Percentiles rank a stretch among this genome's conserved stretches.
phyloP scores from a whole-genome alignment of 2,888 invertebrate species.

The Eupithecia abbreviata region DNA sequence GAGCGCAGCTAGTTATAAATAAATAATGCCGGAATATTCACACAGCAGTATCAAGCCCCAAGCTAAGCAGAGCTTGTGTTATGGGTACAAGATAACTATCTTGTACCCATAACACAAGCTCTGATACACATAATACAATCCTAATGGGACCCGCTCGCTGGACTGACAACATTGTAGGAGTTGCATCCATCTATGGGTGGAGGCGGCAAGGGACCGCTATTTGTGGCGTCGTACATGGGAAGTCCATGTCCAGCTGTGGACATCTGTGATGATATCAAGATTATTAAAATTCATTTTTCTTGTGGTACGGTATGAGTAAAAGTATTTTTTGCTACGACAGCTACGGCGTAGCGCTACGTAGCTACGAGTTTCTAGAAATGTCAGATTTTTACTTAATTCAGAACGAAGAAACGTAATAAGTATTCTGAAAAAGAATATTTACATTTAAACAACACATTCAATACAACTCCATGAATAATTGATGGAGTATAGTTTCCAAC shows the following conservation, averaged over 20 bases:
- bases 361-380: neutral
- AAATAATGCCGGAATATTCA: too few relatives aligned
- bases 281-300: neutral
- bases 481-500: neutral
- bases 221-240: neutral
- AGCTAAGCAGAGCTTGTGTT: too few relatives aligned
- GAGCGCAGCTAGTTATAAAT: too few relatives aligned
- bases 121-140: too few relatives aligned
- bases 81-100: too few relatives aligned
- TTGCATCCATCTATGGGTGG: neutral
- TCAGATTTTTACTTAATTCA: neutral
- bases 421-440: too few relatives aligned
- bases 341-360: conserved; percentile 10
- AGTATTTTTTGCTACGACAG: neutral
- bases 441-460: too few relatives aligned
- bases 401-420: neutral
- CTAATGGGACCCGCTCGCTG: neutral
- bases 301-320: neutral
- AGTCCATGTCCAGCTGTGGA: neutral
- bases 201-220: neutral
- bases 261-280: neutral
- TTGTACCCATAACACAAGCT: too few relatives aligned
- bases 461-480: neutral
- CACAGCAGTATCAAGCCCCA: too few relatives aligned
- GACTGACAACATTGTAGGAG: neutral